Conservation (phyloP, 2,113 vertebrate species). For the Podarcis cretensis region DNA sequence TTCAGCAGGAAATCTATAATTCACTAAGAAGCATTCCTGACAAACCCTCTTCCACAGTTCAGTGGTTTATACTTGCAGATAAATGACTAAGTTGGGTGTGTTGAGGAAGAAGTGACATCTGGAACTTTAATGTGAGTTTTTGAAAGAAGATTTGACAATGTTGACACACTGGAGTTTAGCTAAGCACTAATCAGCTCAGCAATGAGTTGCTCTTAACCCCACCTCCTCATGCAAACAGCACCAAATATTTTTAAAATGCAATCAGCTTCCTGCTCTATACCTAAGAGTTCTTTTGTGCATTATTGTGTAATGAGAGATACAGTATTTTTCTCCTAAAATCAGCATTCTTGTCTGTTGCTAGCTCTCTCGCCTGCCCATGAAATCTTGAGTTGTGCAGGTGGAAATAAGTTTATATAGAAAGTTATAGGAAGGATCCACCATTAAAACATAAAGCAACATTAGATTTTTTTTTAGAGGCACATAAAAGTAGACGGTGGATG, state of each 20-base stretch:
- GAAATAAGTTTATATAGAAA: not conserved
- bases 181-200: not conserved
- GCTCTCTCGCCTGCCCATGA: not conserved
- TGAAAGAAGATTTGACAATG: not conserved
- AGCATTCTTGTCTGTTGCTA: not conserved
- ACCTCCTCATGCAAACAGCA: not conserved
- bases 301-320: not conserved
- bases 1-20: not conserved
- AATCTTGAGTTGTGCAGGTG: not conserved
- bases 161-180: not conserved
- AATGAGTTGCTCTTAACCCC: not conserved
- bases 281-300: not conserved
- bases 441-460: not conserved
- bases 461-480: not conserved
- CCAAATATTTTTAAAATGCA: not conserved
- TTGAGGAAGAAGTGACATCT: not conserved
- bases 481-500: not conserved
- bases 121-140: not conserved
- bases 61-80: not conserved
- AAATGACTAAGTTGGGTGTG: constrained; percentile 21
- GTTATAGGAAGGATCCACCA: not conserved
- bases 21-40: not conserved
- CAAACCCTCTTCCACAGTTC: not conserved
- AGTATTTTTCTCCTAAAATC: not conserved
- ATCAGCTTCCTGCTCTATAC: not conserved